phyloP scores from a whole-genome alignment of 2,113 vertebrate genomes.

The Electrona antarctica region DNA sequence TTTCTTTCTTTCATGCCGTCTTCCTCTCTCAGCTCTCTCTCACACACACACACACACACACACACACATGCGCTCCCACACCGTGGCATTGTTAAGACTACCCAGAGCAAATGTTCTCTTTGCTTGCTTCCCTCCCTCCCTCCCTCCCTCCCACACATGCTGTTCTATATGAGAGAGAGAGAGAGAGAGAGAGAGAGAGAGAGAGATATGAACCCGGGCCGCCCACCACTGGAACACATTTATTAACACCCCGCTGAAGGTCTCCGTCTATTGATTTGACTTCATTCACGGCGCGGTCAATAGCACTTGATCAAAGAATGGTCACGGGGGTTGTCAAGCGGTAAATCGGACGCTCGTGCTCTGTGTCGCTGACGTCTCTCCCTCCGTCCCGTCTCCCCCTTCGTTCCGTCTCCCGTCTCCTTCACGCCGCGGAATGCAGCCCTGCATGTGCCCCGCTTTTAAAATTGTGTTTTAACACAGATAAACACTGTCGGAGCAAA shows the following conservation, averaged over 20 bases:
- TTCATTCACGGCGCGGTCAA: constrained; percentile 55
- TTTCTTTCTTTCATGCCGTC: no score
- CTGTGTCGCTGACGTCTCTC: constrained; percentile 9
- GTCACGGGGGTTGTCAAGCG: constrained; percentile 24
- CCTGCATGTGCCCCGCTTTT: no score
- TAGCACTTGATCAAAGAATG: constrained; percentile 45
- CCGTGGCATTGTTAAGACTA: constrained; percentile 23
- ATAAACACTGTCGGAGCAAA: no score
- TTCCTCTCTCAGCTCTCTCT: no score
- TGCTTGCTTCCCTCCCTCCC: not conserved
- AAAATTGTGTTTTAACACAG: no score
- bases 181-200: constrained; percentile 20
- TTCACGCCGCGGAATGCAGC: not conserved
- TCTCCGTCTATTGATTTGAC: constrained; percentile 49
- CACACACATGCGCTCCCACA: constrained; percentile 15
- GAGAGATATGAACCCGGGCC: constrained; percentile 14
- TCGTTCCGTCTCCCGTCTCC: not conserved
- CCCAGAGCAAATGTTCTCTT: constrained; percentile 13
- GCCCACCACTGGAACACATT: constrained; percentile 42
- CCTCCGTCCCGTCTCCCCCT: constrained; percentile 5
- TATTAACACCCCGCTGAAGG: constrained; percentile 53
- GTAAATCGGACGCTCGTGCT: constrained; percentile 41
- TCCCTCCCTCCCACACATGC: constrained; percentile 21
- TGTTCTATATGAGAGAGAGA: constrained; percentile 18
- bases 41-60: no score